Base-by-base conservation (phyloP, 2,888 invertebrate genomes). In the Ecliptopera silaceata region DNA sequence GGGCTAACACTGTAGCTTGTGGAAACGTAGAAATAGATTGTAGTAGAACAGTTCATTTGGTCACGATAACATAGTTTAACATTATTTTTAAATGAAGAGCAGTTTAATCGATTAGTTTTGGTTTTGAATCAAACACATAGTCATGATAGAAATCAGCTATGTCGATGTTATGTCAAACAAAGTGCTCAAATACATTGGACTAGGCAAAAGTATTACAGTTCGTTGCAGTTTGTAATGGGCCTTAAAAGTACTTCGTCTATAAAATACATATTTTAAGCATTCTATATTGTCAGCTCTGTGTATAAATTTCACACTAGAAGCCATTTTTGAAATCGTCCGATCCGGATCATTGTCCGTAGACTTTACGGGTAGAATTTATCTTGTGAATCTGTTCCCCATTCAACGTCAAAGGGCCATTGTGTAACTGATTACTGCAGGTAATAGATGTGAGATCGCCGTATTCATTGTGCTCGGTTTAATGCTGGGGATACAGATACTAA, bases 391-490 rank as follows among this genome's bases (percentile, higher is more conserved):
- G 75, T 70, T 66, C 67, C 71, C 77, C 69, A 82, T 81, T 84
- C 77, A 63, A 64, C 68, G 68, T 77, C 76, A 77, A 77, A 77
- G 80, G 71, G 65, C 80, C 75, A 84, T 87, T 87, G 86, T 86
- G 75, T 71, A 81, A 77, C 81, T 85, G 86, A 86, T 87, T 84
- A 86, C 80, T 73, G 74, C 84, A 85, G 86, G 86, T 85, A 84
- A 82, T 82, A 80, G 79, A 79, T 81, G 78, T 78, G 81, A 76
- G 79, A 74, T 69, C 66, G 62, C 60, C 77, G 80, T 77, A 77
- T 73, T 80, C 79, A 72, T 71, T 68, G 71, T 61, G 55, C 57
- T 64, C 61, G 63, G 54, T 61, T 56, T 59, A 61, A 42, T 59
- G 59, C 55, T 11, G 39, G 47, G 53, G 48, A 42, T 36, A 61